Evolutionary conservation across 2,113 vertebrate species (phyloP), one percentile per base, ranked within the genome.

Genomic region (Alosa alosa): DNA sequence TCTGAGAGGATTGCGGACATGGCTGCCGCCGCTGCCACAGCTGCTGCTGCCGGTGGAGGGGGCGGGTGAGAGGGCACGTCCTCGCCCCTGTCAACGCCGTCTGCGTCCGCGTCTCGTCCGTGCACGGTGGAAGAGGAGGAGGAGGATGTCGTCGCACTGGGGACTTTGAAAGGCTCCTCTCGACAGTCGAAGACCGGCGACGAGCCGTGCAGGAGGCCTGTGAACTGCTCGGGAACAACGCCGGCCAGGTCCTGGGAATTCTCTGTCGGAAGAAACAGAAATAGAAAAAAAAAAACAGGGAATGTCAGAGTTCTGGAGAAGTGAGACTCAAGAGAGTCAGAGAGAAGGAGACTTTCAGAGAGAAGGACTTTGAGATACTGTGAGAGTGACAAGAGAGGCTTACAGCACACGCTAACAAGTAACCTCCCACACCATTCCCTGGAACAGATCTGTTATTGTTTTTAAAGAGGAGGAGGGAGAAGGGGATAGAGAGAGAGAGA

Each of bases 161-260:
- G 91, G 55, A 94, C 87, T 92, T 93, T 84, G 94, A 97, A 96
- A 89, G 95, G 95, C 91, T 97, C 96, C 93, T 99, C 97, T 0
- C 92, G 94, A 92, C 95, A 94, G 92, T 99, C 98, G 3, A 97
- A 97, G 87, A 99, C 97, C 0, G 98, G 98, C 87, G 98, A 99
- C 50, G 98, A 99, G 89, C 98, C 98, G 89, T 99, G 98, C 60
- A 99, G 94, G 88, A 99, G 95, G 81, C 98, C 98, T 0, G 98
- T 99, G 89, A 99, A 99, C 94, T 97, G 97, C 93, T 98, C 97
- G 0, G 97, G 97, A 90, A 98, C 96, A 90, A 95, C 94, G 91
- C 94, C 92, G 83, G 22, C 25, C 25, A 87, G 90, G 52, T 94
- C 95, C 92, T 88, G 88, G 91, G 96, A 0, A 91, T 89, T 88